Evolutionary conservation across 2,888 invertebrate genomes (phyloP), one percentile per base, ranked within the genome.

Genomic region (Smittia aterrima): DNA sequence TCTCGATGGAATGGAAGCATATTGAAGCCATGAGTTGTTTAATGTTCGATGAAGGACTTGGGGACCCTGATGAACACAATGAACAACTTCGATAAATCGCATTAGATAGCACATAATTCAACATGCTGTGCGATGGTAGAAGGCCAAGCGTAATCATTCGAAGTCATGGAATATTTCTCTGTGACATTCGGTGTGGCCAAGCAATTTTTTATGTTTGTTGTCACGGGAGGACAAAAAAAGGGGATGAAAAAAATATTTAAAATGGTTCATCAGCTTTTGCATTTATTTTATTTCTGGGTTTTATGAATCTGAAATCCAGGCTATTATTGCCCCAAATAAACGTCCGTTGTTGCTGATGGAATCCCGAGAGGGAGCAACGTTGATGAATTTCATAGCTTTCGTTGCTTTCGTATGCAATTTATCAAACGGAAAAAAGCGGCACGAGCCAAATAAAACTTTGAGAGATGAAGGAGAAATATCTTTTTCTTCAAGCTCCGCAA

Each of bases 101-200:
- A 68, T 68, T 68, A 68, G 68, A 68, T 47, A 47, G 68, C 47
- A 22, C 68, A 53, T 68, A 47, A 68, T 68, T 68, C 53, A 68
- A 18, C 24, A 68, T 47, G 47, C 47, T n/a, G 16, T 13, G 16
- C 47, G 16, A 47, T 16, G 16, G 32, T n/a, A 47, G 47, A 47
- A 32, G 32, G 32, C 32, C 4, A 47, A 47, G n/a, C n/a, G 47
- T 47, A 47, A 47, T 47, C 47, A 47, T 47, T 47, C 47, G 13
- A 11, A 47, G 11, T 47, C 47, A 47, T 47, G 16, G 11, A 47
- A 47, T 47, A 47, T 47, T 47, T 16, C 47, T 16, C 47, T 47
- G 16, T 11, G 47, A 47, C 47, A 47, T n/a, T n/a, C 16, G 47
- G 16, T 47, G 16, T 11, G 47, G n/a, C 47, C 16, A 13, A 11